phyloP scores from a whole-genome alignment of 2,888 invertebrate genomes.

The Ormia ochracea region DNA sequence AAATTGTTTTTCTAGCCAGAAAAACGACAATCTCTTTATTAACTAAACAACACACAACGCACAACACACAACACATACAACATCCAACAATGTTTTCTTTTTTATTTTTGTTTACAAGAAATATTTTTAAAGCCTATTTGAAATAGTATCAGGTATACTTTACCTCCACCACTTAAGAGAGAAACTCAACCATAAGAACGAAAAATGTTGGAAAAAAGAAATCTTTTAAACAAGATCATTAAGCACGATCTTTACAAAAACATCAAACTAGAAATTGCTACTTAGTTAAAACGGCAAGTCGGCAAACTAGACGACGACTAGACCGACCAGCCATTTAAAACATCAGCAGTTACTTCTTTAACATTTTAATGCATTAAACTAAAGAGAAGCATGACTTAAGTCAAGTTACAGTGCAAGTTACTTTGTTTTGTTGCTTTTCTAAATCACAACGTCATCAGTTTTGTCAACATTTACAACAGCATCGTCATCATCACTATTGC shows the following conservation, averaged over 20 bases:
- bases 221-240: conserved; percentile 60
- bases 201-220: conserved; percentile 50
- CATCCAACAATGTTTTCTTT: conserved; percentile 5
- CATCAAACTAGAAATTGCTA: conserved; percentile 24
- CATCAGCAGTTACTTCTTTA: conserved; percentile 19
- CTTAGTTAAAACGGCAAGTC: not conserved
- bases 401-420: conserved; percentile 8
- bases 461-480: conserved; percentile 36
- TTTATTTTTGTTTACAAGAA: not conserved
- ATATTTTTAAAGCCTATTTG: conserved; percentile 25
- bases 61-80: too few species aligned
- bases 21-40: conserved; percentile 49
- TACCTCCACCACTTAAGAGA: conserved; percentile 65
- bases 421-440: not conserved
- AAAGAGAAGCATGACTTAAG: conserved; percentile 33
- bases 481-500: conserved; percentile 1
- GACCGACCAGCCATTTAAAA: conserved; percentile 1
- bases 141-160: conserved; percentile 71
- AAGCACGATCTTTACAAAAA: conserved; percentile 59
- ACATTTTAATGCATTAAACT: conserved; percentile 36
- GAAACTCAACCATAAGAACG: not conserved
- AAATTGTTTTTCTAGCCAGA: conserved; percentile 8
- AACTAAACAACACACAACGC: too few species aligned
- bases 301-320: not conserved
- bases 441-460: conserved; percentile 14